Evolutionary conservation across 2,888 invertebrate genomes (phyloP).

Genomic region (Acrobasis repandana): DNA sequence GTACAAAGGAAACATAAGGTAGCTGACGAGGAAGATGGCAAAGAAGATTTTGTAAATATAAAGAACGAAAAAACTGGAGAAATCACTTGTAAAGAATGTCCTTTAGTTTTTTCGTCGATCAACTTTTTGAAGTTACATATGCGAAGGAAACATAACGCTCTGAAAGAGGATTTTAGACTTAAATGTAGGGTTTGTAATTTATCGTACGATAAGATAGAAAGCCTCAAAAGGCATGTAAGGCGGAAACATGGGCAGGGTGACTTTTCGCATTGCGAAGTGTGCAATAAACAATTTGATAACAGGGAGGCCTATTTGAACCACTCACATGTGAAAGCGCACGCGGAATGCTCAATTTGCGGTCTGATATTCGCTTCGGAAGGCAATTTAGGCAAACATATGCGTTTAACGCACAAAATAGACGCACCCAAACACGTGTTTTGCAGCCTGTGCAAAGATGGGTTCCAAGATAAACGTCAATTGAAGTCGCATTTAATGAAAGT

Average conservation of each 20-base stretch:
- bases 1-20: conserved; percentile 69
- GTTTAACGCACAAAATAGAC: conserved; percentile 68
- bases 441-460: conserved; percentile 65
- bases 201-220: conserved; percentile 75
- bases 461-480: conserved; percentile 63
- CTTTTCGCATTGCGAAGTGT: conserved; percentile 59
- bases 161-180: conserved; percentile 63
- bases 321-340: conserved; percentile 60
- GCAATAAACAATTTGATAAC: conserved; percentile 66
- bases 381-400: conserved; percentile 66
- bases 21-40: conserved; percentile 44
- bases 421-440: conserved; percentile 65
- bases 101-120: conserved; percentile 65
- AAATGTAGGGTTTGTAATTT: conserved; percentile 72
- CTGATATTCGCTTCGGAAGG: conserved; percentile 67
- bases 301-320: conserved; percentile 63
- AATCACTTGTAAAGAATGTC: conserved; percentile 65
- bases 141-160: conserved; percentile 70
- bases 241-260: conserved; percentile 67
- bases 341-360: conserved; percentile 68
- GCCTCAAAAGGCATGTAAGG: conserved; percentile 68
- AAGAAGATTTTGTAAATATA: conserved; percentile 31
- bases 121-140: conserved; percentile 71
- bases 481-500: conserved; percentile 68
- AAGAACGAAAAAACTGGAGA: conserved; percentile 60